Base-by-base conservation (phyloP, 2,888 invertebrate species). In the Drosophila eohydei region DNA sequence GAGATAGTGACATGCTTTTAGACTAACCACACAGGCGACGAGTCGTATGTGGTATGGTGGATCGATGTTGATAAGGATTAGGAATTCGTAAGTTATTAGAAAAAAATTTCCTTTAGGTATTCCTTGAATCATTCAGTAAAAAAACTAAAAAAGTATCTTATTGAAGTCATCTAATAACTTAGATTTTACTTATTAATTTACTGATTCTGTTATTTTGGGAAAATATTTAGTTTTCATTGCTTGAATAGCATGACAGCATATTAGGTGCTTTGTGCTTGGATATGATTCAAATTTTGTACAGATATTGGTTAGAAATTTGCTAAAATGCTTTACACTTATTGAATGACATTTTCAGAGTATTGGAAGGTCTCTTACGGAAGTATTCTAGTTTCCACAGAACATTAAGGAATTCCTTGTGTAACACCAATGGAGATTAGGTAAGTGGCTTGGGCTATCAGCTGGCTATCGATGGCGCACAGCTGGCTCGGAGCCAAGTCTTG, bases 381-480 rank as follows among this genome's bases (percentile, higher is more conserved):
- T 9, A 30, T 28, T 46, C 34, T 26, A 26, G 36, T 21, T 9
- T 41, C 11, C 11, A 14, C n/a, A 62, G 46, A 46, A 55, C 16
- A 9, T 32, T 26, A 16, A 9, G 38, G 44, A 68, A 48, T 48
- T 48, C 43, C 44, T 72, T 72, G 61, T 54, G 34, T 66, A 57
- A 63, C 41, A 21, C 11, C 40, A 46, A 34, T 48, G 12, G 32
- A 61, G 61, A 65, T 73, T 78, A 56, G 64, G 28, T 78, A 74
- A 78, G 40, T 77, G 78, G 43, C 61, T 58, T 41, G 48, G 51
- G 54, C 40, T 76, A 83, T 83, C 73, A 73, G 55, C 59, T 81
- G 83, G 76, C 72, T 72, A 83, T 83, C 86, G 61, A 63, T 69
- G 64, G 50, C 50, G 71, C 73, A 59, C 70, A 77, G 80, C 76